Evolutionary conservation across 2,888 invertebrate genomes (phyloP), one percentile per base, ranked within the genome.

Genomic region (Selenia dentaria): DNA sequence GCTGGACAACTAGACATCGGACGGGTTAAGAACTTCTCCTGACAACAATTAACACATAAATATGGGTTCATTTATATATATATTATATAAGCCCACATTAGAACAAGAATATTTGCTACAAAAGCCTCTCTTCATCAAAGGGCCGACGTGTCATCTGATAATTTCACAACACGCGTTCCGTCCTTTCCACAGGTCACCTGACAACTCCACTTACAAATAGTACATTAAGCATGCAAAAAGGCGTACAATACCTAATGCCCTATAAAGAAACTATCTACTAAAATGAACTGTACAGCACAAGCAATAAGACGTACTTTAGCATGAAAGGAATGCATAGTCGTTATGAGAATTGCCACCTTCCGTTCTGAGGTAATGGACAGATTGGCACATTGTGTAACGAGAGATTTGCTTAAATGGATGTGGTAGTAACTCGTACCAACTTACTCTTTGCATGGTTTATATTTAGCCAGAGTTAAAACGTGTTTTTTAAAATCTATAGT

Each of bases 321-420:
- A n/a, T n/a, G 9, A 25, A 6, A 5, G 25, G 1, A 9, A 35
- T 2, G 12, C 5, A n/a, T 8, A 22, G 32, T 33, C 22, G 22
- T 14, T 22, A 8, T 9, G 9, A 25, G 10, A 46, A 46, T 46
- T 35, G 39, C 13, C 13, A 26, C 34, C 39, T 46, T 46, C 45
- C 45, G 38, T 29, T 45, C 22, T 38, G n/a, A 12, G 13, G 35
- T 28, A 38, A 28, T 34, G 8, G 20, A 10, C 34, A 35, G 45
- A 35, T 46, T 46, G 29, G 28, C 34, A 25, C 31, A 35, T 25
- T 34, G 28, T 38, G 28, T 29, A 4, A n/a, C 20, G 16, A 25
- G 10, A 25, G 20, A 5, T 2, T 45, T 20, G 13, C 1, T 20
- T 36, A 10, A 0, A 26, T 44, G 22, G 37, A 27, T 25, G 14